Base-by-base conservation (phyloP, 2,888 invertebrate species). In the Piscicola geometra region DNA sequence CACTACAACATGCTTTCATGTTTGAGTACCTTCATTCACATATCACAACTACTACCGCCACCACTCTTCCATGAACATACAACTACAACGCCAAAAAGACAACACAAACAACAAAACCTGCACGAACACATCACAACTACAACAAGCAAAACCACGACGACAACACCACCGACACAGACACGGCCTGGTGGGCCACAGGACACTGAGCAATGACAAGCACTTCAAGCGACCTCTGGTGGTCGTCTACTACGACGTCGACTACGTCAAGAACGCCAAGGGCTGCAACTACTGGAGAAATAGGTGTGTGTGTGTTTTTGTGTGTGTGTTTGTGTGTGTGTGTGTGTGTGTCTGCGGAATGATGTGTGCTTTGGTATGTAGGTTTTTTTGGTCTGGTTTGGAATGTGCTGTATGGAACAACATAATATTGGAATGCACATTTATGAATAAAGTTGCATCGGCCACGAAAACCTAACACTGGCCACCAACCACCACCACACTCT, bases 231-330 rank as follows among this genome's bases (percentile, higher is more conserved):
- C 99, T 0, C 86, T 94, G 78, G 89, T 98, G 66, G 91, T 94
- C 75, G 97, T 92, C 36, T 99, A 93, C 87, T 99, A 91, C 86
- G 89, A 88, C 81, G 95, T 99, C 18, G 98, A 99, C 86, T 99
- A 99, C 83, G 89, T 90, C 36, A 98, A 96, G 88, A 98, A 99
- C 86, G 89, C 91, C 33, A 99, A 99, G 87, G 98, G 89, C 86
- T 85, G 97, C 74, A 97, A 99, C 88, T 99, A 99, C 88, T 99
- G 98, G 97, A 84, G 85, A 80, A 85, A 85, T 82, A 83, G 85
- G 85, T 85, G 64, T 28, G 72, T 21, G 3, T 32, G 68, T 69
- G 21, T n/a, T n/a, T n/a, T n/a, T n/a, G n/a, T n/a, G n/a, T n/a
- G n/a, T n/a, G n/a, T n/a, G n/a, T n/a, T n/a, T n/a, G n/a, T n/a